Percentiles rank a stretch among this genome's conserved stretches.
phyloP scores from a whole-genome alignment of 2,888 invertebrate species.

The Campopleginae sp. region DNA sequence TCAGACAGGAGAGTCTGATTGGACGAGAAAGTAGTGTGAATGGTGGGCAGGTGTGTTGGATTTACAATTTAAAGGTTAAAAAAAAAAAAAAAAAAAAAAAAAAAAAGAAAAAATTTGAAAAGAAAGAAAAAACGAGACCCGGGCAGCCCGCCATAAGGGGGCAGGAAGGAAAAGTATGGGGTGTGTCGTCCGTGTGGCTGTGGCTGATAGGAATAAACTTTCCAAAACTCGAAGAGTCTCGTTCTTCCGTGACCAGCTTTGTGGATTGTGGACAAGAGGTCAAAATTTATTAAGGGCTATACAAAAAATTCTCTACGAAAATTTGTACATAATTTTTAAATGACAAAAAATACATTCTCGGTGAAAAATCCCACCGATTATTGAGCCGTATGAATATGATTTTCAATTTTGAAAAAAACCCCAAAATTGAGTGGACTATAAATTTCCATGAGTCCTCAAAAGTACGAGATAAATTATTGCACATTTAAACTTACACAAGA shows the following conservation, averaged over 20 bases:
- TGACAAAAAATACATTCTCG: background rate
- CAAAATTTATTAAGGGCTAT: slow-evolving; percentile 19
- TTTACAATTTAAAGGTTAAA: slow-evolving; percentile 20
- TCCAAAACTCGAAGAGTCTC: slow-evolving; percentile 1
- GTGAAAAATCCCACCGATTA: slow-evolving; percentile 1
- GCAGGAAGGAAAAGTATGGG: background rate
- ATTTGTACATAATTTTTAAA: slow-evolving; percentile 14
- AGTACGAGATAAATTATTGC: background rate
- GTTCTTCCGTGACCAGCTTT: background rate
- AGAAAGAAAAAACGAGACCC: background rate
- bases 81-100: background rate
- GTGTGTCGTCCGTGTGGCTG: background rate
- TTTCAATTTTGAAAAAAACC: slow-evolving; percentile 14
- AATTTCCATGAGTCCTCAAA: background rate
- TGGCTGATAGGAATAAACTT: background rate
- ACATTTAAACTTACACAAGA: background rate
- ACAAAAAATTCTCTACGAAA: background rate
- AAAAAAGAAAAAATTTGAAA: background rate
- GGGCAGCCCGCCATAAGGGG: background rate
- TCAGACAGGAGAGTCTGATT: slow-evolving; percentile 2
- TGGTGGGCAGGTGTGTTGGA: slow-evolving; percentile 30
- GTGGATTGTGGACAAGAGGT: slow-evolving; percentile 23
- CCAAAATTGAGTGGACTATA: background rate
- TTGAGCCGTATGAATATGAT: slow-evolving; percentile 7
- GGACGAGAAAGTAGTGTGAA: slow-evolving; percentile 9